These are phyloP conservation scores for Lysandra coridon DNA, from an alignment of 2,888 invertebrate species.

Conservation along the genomic window DNA sequence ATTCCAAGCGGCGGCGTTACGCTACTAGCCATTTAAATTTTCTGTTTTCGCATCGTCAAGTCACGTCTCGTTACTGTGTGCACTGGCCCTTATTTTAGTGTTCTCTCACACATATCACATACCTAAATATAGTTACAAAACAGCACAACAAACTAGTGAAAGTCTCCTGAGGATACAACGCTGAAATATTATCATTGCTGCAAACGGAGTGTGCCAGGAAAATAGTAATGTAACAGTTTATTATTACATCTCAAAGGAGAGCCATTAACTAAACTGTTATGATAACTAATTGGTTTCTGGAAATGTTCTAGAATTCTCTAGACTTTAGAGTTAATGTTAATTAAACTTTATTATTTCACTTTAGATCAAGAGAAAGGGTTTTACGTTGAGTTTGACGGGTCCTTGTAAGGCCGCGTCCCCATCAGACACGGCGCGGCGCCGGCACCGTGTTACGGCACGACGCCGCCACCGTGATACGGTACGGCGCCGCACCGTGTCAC, in stretches of 20 bases:
- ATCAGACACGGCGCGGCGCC: too few species aligned
- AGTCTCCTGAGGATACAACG: not conserved
- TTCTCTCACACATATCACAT: not conserved
- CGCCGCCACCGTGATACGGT: too few species aligned
- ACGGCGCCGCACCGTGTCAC: too few species aligned
- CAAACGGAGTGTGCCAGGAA: not conserved
- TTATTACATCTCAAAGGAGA: not conserved
- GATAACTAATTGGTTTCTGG: not conserved
- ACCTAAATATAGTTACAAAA: not conserved
- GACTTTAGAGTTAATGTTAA: not conserved
- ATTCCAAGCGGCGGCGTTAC: too few species aligned
- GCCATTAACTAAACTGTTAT: not conserved
- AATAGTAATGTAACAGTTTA: not conserved
- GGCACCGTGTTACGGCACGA: too few species aligned
- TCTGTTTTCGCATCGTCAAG: not conserved
- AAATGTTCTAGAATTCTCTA: not conserved
- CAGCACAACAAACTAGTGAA: not conserved
- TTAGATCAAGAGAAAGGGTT: not conserved
- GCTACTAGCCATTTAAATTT: too few species aligned
- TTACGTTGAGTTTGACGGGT: not conserved
- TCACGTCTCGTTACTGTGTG: too few species aligned
- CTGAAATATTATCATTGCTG: slow-evolving; percentile 3
- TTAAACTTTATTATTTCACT: not conserved
- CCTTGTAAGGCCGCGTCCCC: too few species aligned
- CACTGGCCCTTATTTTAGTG: too few species aligned